Percentiles rank a stretch among this genome's conserved stretches.
These are phyloP conservation scores for Drosophila melanocephala DNA, from an alignment of 2,888 invertebrate genomes.

Conservation along the genomic window DNA sequence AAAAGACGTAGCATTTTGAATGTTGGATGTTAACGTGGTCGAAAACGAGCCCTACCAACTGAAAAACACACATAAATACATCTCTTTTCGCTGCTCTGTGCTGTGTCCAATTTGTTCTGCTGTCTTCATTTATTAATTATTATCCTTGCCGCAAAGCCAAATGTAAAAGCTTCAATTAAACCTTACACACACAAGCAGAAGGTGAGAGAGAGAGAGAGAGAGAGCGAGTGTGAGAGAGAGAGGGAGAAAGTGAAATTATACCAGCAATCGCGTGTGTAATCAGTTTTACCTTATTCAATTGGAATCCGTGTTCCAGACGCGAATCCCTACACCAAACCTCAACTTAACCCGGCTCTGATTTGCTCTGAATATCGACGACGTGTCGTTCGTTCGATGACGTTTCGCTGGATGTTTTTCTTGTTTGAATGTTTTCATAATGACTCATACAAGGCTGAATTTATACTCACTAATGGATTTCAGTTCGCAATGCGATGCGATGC, in stretches of 20 bases:
- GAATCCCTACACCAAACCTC: neutral
- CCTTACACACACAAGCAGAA: constrained; percentile 45
- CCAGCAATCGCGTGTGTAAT: constrained; percentile 44
- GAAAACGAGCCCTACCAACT: constrained; percentile 18
- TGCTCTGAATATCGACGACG: constrained; percentile 6
- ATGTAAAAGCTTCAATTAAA: constrained; percentile 76
- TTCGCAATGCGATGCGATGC: constrained; percentile 48
- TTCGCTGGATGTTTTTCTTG: constrained; percentile 15
- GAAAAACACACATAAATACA: constrained; percentile 1
- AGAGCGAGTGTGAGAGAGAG: constrained; percentile 12
- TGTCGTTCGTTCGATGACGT: neutral
- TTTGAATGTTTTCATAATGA: constrained; percentile 64
- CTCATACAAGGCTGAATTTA: constrained; percentile 76
- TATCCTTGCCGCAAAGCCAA: constrained; percentile 74
- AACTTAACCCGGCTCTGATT: constrained; percentile 24
- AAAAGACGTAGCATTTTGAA: constrained; percentile 30
- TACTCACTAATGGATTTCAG: constrained; percentile 78
- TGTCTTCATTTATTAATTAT: constrained; percentile 76
- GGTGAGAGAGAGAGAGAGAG: constrained; percentile 8
- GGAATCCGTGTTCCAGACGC: constrained; percentile 3
- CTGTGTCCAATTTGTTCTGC: constrained; percentile 38
- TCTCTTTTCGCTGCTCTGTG: neutral
- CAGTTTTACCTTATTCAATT: constrained; percentile 60
- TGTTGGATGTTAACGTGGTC: constrained; percentile 39
- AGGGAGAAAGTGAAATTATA: constrained; percentile 20